These are phyloP conservation scores for Heliothis subflexa DNA, from an alignment of 1,140 invertebrate genomes.

Conservation along the genomic window DNA sequence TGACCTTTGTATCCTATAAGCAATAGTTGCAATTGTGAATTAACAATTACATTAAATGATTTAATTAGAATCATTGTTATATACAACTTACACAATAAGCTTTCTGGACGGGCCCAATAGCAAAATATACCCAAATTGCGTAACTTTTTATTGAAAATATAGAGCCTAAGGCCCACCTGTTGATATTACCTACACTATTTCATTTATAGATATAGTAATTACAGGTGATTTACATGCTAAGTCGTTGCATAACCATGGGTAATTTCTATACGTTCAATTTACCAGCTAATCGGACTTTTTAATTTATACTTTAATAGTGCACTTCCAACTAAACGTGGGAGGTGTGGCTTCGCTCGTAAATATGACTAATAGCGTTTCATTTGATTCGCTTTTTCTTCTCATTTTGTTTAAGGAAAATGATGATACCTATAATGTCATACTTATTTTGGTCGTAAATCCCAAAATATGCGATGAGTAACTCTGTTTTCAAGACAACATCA, in stretches of 20 bases:
- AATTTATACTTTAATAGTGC: constrained; percentile 61
- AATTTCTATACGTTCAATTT: constrained; percentile 54
- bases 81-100: constrained; percentile 18
- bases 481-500: background rate
- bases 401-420: constrained; percentile 5
- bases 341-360: constrained; percentile 44
- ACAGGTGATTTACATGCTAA: constrained; percentile 49
- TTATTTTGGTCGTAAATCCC: background rate
- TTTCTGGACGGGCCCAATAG: constrained; percentile 30
- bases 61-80: constrained; percentile 21
- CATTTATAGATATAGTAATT: constrained; percentile 51
- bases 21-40: background rate
- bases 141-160: constrained; percentile 40
- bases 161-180: constrained; percentile 42
- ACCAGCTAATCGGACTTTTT: constrained; percentile 56
- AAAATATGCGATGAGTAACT: background rate
- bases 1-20: constrained; percentile 1
- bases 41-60: background rate
- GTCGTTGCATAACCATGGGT: constrained; percentile 52
- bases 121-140: constrained; percentile 17
- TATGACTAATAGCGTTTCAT: constrained; percentile 39
- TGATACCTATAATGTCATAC: constrained; percentile 3
- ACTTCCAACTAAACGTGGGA: constrained; percentile 42
- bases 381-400: constrained; percentile 33
- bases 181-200: constrained; percentile 43